These are phyloP conservation scores for Porites cylindrica DNA, from an alignment of 92 coral and sea anemone species.

Conservation along the genomic window DNA sequence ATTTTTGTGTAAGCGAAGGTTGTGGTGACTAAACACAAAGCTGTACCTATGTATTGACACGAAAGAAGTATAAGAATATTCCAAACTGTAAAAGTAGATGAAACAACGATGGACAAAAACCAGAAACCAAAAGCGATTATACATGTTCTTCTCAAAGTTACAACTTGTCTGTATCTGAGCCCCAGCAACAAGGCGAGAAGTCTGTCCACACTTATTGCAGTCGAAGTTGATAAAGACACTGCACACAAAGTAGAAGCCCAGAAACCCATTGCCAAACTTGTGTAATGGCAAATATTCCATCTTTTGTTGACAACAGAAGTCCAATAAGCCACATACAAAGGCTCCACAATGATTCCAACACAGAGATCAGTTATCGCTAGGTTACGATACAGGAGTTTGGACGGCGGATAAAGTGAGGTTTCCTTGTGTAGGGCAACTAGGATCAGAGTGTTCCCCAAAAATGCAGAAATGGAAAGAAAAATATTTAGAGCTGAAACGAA, in stretches of 20 bases:
- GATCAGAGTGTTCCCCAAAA: slow-evolving; percentile 13
- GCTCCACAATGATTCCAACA: slow-evolving; percentile 13
- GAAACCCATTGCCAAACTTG: no score
- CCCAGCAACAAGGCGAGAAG: slow-evolving; percentile 26
- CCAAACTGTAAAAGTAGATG: no score
- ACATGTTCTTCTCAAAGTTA: slow-evolving; percentile 1
- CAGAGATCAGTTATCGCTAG: slow-evolving; percentile 7
- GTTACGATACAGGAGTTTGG: slow-evolving; percentile 28
- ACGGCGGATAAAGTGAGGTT: slow-evolving; percentile 7
- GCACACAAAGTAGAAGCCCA: no score
- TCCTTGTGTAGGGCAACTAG: slow-evolving; percentile 3
- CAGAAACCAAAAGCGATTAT: no score
- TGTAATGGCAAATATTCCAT: no score
- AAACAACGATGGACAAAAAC: no score
- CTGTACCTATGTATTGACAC: no score
- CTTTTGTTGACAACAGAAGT: no score
- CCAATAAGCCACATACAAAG: not conserved
- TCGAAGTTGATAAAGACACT: not conserved
- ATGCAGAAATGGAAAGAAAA: slow-evolving; percentile 4
- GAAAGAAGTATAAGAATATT: no score
- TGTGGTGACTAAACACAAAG: no score
- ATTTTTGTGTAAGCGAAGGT: no score
- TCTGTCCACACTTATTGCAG: slow-evolving; percentile 47
- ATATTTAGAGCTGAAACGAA: no score
- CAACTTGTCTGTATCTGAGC: slow-evolving; percentile 26